phyloP scores from a whole-genome alignment of 2,113 vertebrate species.

The Odontophorus gujanensis region DNA sequence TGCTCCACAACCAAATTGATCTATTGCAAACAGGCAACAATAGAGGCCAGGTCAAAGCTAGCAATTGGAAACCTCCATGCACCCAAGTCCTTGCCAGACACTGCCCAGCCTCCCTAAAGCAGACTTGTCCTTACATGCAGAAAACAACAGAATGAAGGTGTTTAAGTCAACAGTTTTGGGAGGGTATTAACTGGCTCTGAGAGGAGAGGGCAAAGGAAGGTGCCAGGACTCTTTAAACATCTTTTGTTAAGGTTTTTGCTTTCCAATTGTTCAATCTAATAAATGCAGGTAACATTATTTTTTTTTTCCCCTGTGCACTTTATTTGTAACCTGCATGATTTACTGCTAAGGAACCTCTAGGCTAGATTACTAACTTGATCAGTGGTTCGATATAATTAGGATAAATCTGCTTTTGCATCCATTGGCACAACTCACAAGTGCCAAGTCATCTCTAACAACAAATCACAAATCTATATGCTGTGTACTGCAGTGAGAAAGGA shows the following conservation, averaged over 20 bases:
- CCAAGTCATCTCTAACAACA: constrained; percentile 18
- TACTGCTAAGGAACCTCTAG: constrained; percentile 19
- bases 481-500: neutral
- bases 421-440: constrained; percentile 10
- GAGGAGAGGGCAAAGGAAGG: neutral
- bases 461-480: neutral
- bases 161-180: constrained; percentile 1
- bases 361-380: constrained; percentile 26
- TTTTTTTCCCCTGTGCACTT: neutral
- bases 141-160: neutral
- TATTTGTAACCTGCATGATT: neutral
- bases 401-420: constrained; percentile 17
- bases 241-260: neutral
- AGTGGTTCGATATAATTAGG: neutral
- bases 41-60: neutral
- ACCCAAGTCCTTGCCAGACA: neutral
- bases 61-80: neutral
- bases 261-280: neutral
- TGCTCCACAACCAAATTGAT: constrained; percentile 14
- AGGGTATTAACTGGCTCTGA: neutral
- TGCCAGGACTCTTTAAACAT: neutral
- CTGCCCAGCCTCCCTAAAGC: neutral
- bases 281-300: neutral
- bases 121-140: neutral
- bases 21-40: neutral